These are phyloP conservation scores for Micrasema longulum DNA, from an alignment of 1,140 invertebrate species.

Conservation along the genomic window DNA sequence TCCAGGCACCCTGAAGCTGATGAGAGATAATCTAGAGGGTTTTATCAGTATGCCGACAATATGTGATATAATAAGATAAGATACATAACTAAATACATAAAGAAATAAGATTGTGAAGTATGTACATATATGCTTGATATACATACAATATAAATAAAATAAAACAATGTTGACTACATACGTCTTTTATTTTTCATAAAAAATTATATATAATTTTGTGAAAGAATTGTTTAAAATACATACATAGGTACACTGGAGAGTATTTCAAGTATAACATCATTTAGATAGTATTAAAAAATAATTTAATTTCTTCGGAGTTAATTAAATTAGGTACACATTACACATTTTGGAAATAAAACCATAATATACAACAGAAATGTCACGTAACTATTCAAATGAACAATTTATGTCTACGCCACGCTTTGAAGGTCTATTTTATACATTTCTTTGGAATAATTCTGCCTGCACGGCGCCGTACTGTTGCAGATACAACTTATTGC, in stretches of 20 bases:
- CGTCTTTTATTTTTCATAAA: constrained; percentile 13
- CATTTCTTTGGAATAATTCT: no score
- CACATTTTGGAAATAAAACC: constrained; percentile 17
- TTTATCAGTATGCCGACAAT: no score
- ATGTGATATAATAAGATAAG: no score
- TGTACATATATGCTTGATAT: no score
- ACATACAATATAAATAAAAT: neutral
- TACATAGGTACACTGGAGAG: constrained; percentile 17
- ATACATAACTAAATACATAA: no score
- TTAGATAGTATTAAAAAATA: constrained; percentile 11
- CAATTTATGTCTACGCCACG: neutral
- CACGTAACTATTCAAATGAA: constrained; percentile 4
- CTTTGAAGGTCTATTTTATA: no score
- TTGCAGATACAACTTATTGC: no score
- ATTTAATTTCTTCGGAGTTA: constrained; percentile 5
- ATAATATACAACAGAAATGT: constrained; percentile 4
- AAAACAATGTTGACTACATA: constrained; percentile 7
- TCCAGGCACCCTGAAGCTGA: no score
- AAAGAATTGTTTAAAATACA: constrained; percentile 29
- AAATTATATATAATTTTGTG: constrained; percentile 21
- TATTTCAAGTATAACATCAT: neutral
- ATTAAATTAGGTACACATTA: constrained; percentile 15
- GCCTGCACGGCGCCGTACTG: no score
- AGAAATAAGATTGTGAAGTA: no score
- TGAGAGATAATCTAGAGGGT: no score